A percentile compares a stretch with the other conserved stretches of the same genome.
Evolutionary conservation across 2,113 vertebrate species (phyloP).

Genomic region (Pedionomus torquatus): DNA sequence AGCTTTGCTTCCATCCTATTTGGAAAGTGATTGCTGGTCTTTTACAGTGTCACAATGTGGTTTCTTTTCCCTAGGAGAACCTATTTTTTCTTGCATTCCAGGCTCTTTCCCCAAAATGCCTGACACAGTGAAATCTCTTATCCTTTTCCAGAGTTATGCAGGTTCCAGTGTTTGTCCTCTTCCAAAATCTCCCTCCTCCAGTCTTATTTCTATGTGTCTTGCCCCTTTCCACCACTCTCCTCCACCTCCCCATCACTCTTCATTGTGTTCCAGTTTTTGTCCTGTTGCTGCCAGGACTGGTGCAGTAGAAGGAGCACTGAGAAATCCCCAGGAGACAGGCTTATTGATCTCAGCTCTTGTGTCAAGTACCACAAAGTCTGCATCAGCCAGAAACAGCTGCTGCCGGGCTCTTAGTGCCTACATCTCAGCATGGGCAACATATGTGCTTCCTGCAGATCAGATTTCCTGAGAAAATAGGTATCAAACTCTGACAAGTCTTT

Average conservation of each 20-base stretch:
- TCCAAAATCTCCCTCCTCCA: not conserved
- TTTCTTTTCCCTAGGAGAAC: not conserved
- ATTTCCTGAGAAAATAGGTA: not conserved
- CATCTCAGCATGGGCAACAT: not conserved
- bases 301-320: not conserved
- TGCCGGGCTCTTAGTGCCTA: not conserved
- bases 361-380: not conserved
- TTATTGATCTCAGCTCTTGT: not conserved
- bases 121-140: not conserved
- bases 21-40: not conserved
- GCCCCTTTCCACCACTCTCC: not conserved
- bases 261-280: not conserved
- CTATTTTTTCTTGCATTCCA: not conserved
- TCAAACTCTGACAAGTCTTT: not conserved
- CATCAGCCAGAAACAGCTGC: not conserved
- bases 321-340: not conserved
- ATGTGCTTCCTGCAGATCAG: not conserved
- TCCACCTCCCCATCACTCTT: not conserved
- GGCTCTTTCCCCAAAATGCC: not conserved
- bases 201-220: not conserved
- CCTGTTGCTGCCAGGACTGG: not conserved
- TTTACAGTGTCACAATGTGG: not conserved
- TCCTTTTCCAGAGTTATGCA: not conserved
- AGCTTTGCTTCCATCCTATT: not conserved
- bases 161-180: not conserved